Base-by-base conservation (phyloP, 2,888 invertebrate genomes). In the Clunio marinus region DNA sequence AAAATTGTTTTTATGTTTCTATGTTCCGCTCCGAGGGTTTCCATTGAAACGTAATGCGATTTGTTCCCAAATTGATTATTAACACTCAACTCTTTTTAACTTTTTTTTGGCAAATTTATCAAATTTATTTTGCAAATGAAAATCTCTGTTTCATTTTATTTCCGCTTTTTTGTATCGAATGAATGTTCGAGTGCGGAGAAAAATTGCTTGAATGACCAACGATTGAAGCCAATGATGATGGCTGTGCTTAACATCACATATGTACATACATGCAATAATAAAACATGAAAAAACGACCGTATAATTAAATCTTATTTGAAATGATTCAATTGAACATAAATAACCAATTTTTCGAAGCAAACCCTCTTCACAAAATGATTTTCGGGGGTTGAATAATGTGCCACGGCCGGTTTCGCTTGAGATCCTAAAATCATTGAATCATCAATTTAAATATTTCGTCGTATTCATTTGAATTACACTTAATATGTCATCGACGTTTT, bases 271-370 rank as follows among this genome's bases (percentile, higher is more conserved):
- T 10, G 32, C 32, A 32, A 32, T 7, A 7, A 10, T 7, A 7
- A 32, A 4, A 32, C 32, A 32, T 32, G 10, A 17, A 17, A 17
- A 51, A 51, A 51, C 15, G 63, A 41, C 46, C 46, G 63, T 27
- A 46, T 63, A 63, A 63, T 63, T 63, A 63, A 63, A 63, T 63
- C 63, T 63, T 45, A 63, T 45, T 63, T 63, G 27, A 17, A 63
- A 63, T 63, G 37, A 63, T 63, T 63, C 63, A 63, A 63, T 63
- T 63, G 63, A 63, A 63, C 63, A 63, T 63, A 63, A 63, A 63
- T 63, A 63, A 63, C 63, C 63, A 63, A 63, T 63, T 63, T 63
- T 63, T 22, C 60, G 37, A 60, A 37, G 4, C 20, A 20, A 17
- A 10, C 60, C 41, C 24, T 37, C 37, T 5, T 24, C 37, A n/a